Evolutionary conservation across 2,888 invertebrate genomes (phyloP), one percentile per base, ranked within the genome.

Genomic region (Chesias legatella): DNA sequence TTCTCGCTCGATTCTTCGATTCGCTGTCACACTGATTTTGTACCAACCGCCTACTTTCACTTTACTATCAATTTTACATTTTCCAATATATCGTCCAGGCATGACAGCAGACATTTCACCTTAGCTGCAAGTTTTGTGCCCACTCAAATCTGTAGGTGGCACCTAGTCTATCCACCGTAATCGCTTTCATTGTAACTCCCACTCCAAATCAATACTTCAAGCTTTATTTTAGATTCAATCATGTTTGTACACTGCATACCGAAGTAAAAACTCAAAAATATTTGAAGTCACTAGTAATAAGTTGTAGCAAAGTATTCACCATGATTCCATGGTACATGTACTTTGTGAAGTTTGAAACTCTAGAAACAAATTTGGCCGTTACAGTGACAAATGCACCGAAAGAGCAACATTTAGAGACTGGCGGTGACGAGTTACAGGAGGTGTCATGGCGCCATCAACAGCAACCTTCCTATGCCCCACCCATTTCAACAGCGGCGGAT

Each of bases 401-500:
- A 90, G 93, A 93, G 85, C 92, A 85, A 76, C 86, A 93, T 91
- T 90, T 92, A 91, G 93, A 89, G 60, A 85, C 91, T 73, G 92
- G 92, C 60, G 92, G 92, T 70, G 93, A 93, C 86, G 93, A 93
- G 86, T 90, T 93, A 84, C 77, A 83, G 41, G 93, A 93, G 88
- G 92, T 93, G 89, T 93, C 93, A 93, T 90, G 93, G 84, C 91
- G 91, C 70, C 90, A 91, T 64, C 93, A 93, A 74, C 92, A 93
- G 75, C 91, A 91, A 78, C 90, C 86, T 23, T 90, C 90, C 1
- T 85, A 85, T 52, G 86, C 82, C 48, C 85, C 90, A 80, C 81
- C 93, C 62, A 92, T 92, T 80, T 92, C 92, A 63, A 91, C 91
- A 78, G 91, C 91, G 50, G 91, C 91, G 73, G 94, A 93, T 78